phyloP scores from a whole-genome alignment of 92 coral and sea anemone species.

The Porites divaricata region DNA sequence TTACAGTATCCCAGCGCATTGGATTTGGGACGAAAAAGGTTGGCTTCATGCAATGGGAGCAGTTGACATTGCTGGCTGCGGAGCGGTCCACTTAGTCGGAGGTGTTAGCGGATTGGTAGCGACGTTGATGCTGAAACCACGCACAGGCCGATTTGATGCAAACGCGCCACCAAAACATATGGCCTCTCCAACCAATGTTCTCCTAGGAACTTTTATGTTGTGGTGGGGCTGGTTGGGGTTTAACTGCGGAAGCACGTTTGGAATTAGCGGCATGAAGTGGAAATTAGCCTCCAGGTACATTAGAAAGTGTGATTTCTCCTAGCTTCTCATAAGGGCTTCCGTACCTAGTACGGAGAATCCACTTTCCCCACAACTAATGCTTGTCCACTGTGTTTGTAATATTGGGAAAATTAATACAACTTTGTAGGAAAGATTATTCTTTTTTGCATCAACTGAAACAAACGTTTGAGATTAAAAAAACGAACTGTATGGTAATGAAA shows the following conservation, averaged over 20 bases:
- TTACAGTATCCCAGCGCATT: constrained; percentile 90
- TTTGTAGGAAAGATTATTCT: too few relatives aligned
- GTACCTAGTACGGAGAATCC: too few relatives aligned
- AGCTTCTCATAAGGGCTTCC: not conserved
- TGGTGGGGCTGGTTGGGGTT: constrained; percentile 99
- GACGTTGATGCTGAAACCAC: constrained; percentile 80
- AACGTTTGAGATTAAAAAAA: too few relatives aligned
- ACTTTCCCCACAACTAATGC: too few relatives aligned
- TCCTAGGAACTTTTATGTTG: constrained; percentile 94
- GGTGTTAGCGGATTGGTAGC: constrained; percentile 87
- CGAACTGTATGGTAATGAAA: too few relatives aligned
- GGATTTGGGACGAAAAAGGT: constrained; percentile 90
- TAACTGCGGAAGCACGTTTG: constrained; percentile 98
- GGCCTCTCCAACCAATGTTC: constrained; percentile 97
- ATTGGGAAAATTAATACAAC: too few relatives aligned
- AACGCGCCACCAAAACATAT: constrained; percentile 56
- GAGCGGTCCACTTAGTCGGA: constrained; percentile 88
- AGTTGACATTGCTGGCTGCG: constrained; percentile 87
- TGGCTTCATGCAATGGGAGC: constrained; percentile 78
- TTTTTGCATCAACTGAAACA: too few relatives aligned
- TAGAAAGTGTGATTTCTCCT: not conserved
- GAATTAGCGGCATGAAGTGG: constrained; percentile 94
- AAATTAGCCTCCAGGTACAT: constrained; percentile 91
- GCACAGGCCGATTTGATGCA: constrained; percentile 66
- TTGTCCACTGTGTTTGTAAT: too few relatives aligned